These are phyloP conservation scores for Glaucidium brasilianum DNA, from an alignment of 2,113 vertebrate genomes.

Conservation along the genomic window DNA sequence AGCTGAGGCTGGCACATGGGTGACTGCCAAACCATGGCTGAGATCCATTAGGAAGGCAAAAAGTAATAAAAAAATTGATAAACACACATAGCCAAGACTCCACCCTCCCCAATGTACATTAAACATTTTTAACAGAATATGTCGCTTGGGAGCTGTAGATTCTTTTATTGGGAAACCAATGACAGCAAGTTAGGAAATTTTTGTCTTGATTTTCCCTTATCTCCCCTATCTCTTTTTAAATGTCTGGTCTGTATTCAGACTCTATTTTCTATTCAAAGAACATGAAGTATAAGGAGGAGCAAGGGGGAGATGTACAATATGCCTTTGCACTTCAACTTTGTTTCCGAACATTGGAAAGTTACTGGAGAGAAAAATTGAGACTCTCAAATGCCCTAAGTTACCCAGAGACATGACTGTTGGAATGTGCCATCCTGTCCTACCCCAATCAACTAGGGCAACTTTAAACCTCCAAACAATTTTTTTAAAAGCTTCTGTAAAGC, in stretches of 20 bases:
- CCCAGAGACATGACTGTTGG: not conserved
- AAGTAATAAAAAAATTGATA: not conserved
- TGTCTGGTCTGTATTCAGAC: not conserved
- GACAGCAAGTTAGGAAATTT: not conserved
- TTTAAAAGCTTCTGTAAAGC: not conserved
- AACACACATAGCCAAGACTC: not conserved
- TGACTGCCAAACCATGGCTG: not conserved
- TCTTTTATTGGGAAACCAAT: not conserved
- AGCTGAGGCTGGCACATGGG: not conserved
- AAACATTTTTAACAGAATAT: not conserved
- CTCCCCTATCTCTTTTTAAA: not conserved
- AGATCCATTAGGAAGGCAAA: not conserved
- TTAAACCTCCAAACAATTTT: not conserved
- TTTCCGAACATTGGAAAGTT: not conserved
- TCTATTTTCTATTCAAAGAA: not conserved
- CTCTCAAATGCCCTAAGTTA: not conserved
- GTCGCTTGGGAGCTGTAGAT: not conserved
- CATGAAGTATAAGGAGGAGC: not conserved
- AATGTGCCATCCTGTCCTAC: not conserved
- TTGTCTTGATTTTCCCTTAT: not conserved
- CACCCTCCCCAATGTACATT: rapidly evolving
- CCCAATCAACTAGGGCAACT: not conserved
- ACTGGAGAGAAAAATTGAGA: not conserved
- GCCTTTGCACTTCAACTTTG: not conserved
- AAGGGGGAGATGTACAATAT: not conserved